These are phyloP conservation scores for Aphodius granarius DNA, from an alignment of 2,888 invertebrate genomes.

Conservation along the genomic window DNA sequence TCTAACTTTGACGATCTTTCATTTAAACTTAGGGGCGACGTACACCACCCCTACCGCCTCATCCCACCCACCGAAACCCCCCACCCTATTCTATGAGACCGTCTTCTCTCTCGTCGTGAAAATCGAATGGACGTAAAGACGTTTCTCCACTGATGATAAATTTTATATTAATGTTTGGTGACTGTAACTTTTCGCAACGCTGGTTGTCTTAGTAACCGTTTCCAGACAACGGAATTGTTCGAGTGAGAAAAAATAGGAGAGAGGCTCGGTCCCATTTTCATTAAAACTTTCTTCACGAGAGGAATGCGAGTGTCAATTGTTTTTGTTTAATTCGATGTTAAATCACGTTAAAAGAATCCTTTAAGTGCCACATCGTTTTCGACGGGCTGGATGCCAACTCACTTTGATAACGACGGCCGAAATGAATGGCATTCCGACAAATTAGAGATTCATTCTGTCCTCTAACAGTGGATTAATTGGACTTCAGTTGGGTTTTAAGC, in stretches of 20 bases:
- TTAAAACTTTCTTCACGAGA: slow-evolving; percentile 10
- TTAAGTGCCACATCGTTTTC: background rate
- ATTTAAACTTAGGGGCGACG: slow-evolving; percentile 21
- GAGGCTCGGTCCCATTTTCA: background rate
- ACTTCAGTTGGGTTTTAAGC: background rate
- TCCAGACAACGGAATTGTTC: background rate
- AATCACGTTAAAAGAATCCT: background rate
- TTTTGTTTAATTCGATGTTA: slow-evolving; percentile 9
- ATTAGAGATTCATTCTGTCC: background rate
- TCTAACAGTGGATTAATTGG: background rate
- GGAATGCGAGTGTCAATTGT: background rate
- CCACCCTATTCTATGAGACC: background rate
- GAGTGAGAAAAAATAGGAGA: slow-evolving; percentile 5
- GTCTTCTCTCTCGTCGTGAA: background rate
- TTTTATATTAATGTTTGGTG: background rate
- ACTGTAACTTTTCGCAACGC: background rate
- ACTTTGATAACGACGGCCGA: background rate
- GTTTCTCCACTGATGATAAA: background rate
- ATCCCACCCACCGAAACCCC: background rate
- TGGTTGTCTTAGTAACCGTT: background rate
- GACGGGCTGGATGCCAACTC: background rate
- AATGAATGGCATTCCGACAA: background rate
- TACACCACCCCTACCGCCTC: background rate
- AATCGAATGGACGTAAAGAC: background rate
- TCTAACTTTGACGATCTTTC: slow-evolving; percentile 33